These are phyloP conservation scores for Copidosoma aretas DNA, from an alignment of 2,888 invertebrate genomes.

Conservation along the genomic window DNA sequence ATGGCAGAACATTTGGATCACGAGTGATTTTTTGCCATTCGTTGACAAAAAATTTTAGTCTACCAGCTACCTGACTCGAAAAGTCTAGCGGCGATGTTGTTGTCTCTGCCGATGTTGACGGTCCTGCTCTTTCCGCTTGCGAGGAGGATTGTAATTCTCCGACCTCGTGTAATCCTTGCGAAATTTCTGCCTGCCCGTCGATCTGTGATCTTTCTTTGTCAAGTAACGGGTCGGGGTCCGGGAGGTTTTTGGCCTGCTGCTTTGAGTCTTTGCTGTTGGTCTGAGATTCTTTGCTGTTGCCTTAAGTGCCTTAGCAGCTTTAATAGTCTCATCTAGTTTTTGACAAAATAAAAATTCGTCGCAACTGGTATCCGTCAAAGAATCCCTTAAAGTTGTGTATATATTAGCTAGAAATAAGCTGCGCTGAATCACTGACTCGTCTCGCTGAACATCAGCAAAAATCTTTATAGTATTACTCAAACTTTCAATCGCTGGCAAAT, in stretches of 20 bases:
- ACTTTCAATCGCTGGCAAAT: background rate
- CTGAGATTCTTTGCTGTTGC: background rate
- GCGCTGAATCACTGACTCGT: background rate
- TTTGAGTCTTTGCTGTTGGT: background rate
- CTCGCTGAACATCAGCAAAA: background rate
- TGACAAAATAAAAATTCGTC: background rate
- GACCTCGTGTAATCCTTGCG: background rate
- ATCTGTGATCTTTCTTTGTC: background rate
- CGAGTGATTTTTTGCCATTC: conserved; percentile 1
- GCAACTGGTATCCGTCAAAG: background rate
- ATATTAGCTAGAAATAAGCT: background rate
- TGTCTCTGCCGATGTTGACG: background rate
- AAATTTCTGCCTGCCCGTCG: background rate
- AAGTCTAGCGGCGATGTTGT: background rate
- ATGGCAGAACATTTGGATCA: background rate
- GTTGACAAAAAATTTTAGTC: background rate
- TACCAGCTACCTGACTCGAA: background rate
- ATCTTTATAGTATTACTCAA: background rate
- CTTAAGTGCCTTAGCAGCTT: background rate
- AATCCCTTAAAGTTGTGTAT: background rate
- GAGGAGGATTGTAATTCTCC: background rate
- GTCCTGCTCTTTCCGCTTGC: background rate
- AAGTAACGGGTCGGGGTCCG: background rate
- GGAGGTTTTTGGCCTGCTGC: background rate
- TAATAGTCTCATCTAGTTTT: background rate